Percentiles rank a stretch among this genome's conserved stretches.
Evolutionary conservation across 2,797 vertebrate species (phyloP).

Genomic region (Synaphobranchus kaupii): DNA sequence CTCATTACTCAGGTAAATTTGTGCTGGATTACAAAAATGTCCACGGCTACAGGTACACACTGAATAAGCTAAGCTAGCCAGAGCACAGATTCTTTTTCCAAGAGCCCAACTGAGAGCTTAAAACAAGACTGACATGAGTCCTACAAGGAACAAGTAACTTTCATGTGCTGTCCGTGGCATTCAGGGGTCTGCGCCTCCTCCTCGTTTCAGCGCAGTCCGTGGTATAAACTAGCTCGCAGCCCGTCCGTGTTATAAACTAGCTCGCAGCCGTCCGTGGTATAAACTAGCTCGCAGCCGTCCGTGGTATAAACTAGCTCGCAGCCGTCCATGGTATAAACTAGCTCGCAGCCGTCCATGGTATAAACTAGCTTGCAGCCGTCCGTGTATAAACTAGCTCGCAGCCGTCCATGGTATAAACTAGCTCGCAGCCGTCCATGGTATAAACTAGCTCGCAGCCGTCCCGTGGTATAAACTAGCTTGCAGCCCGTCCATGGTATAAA

Average conservation of each 20-base stretch:
- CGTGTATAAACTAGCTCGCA: slow-evolving; percentile 14
- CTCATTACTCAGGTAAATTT: slow-evolving; percentile 1
- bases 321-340: slow-evolving; percentile 23
- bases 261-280: slow-evolving; percentile 14
- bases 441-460: slow-evolving; percentile 16
- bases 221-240: slow-evolving; percentile 14
- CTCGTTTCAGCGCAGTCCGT: slow-evolving; percentile 17
- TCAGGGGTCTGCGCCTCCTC: slow-evolving; percentile 14
- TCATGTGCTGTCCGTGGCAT: slow-evolving; percentile 16
- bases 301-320: slow-evolving; percentile 13
- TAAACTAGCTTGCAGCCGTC: slow-evolving; percentile 21
- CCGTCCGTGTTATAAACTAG: slow-evolving; percentile 21
- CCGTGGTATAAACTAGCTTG: slow-evolving; percentile 16
- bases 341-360: slow-evolving; percentile 11
- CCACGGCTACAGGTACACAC: not conserved
- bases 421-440: slow-evolving; percentile 11
- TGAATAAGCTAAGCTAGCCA: not conserved
- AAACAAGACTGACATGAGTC: not conserved
- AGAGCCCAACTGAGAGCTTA: slow-evolving; percentile 4
- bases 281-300: slow-evolving; percentile 19
- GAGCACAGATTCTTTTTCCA: not conserved
- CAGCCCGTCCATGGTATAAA: slow-evolving; percentile 23
- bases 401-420: slow-evolving; percentile 23
- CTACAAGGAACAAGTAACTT: slow-evolving; percentile 16
- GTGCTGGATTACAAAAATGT: not conserved